Percentiles rank a stretch among this genome's conserved stretches.
phyloP scores from a whole-genome alignment of 2,888 invertebrate species.

The Troides oblongomaculatus region DNA sequence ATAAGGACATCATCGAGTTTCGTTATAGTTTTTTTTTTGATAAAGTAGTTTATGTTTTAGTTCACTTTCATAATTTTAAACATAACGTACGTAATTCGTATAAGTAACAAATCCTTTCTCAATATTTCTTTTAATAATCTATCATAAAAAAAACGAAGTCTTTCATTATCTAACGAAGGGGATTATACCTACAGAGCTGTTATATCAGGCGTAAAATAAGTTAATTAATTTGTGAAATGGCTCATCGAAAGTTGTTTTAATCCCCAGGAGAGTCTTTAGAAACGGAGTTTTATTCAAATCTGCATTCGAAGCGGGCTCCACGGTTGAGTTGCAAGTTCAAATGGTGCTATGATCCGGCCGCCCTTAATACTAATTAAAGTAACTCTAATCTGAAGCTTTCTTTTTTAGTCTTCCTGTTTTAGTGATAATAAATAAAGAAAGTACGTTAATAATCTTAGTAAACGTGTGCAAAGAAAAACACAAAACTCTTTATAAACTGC shows the following conservation, averaged over 20 bases:
- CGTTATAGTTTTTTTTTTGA: too few species aligned
- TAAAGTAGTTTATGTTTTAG: too few species aligned
- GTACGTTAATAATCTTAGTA: not conserved
- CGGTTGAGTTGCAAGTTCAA: constrained; percentile 59
- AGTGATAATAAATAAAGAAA: not conserved
- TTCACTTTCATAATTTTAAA: too few species aligned
- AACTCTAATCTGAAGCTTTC: constrained; percentile 56
- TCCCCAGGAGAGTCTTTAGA: constrained; percentile 56
- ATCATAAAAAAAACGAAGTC: constrained; percentile 12
- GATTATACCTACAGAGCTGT: constrained; percentile 31
- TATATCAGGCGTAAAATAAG: constrained; percentile 52
- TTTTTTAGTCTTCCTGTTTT: constrained; percentile 37
- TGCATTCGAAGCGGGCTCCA: constrained; percentile 54
- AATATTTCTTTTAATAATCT: not conserved
- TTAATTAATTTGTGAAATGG: constrained; percentile 55
- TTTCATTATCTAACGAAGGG: constrained; percentile 15
- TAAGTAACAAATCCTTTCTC: not conserved
- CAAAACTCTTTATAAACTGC: too few species aligned
- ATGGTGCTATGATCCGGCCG: constrained; percentile 51
- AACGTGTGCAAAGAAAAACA: not conserved
- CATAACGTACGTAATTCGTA: too few species aligned
- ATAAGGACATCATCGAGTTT: too few species aligned
- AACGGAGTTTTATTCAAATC: constrained; percentile 66
- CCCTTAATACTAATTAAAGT: constrained; percentile 63
- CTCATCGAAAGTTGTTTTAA: constrained; percentile 55